Evolutionary conservation across 2,888 invertebrate genomes (phyloP).

Genomic region (Kuschelorhynchus macadamiae): DNA sequence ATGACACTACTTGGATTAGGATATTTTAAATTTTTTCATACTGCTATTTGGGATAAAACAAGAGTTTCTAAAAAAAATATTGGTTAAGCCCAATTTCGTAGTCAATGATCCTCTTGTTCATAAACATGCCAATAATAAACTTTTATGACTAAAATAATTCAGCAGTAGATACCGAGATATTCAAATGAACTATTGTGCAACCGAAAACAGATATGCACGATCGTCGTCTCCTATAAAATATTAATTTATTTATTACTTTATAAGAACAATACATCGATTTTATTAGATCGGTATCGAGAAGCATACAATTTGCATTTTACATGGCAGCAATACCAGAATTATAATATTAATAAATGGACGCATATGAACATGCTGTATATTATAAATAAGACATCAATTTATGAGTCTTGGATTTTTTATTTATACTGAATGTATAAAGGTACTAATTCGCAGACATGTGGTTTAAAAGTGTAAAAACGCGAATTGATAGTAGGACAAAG

Average conservation of each 20-base stretch:
- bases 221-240: conserved; percentile 62
- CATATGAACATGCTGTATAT: conserved; percentile 46
- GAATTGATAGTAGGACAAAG: no score
- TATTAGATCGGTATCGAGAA: conserved; percentile 68
- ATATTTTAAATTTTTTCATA: no score
- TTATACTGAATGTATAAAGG: no score
- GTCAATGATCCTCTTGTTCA: not conserved
- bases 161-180: conserved; percentile 57
- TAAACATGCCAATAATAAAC: conserved; percentile 41
- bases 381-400: not conserved
- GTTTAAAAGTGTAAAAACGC: no score
- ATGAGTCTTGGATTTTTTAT: not conserved
- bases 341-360: conserved; percentile 60
- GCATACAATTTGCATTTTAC: conserved; percentile 62
- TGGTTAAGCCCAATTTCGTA: no score
- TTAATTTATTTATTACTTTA: conserved; percentile 68
- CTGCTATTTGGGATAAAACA: no score
- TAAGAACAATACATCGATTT: conserved; percentile 68
- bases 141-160: conserved; percentile 44
- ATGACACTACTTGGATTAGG: no score
- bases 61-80: no score
- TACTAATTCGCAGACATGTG: no score
- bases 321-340: conserved; percentile 58
- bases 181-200: conserved; percentile 66
- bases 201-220: conserved; percentile 61